Percentiles rank a stretch among this genome's conserved stretches.
Conservation (phyloP, 1,140 invertebrate genomes). For the Ostrea edulis region DNA sequence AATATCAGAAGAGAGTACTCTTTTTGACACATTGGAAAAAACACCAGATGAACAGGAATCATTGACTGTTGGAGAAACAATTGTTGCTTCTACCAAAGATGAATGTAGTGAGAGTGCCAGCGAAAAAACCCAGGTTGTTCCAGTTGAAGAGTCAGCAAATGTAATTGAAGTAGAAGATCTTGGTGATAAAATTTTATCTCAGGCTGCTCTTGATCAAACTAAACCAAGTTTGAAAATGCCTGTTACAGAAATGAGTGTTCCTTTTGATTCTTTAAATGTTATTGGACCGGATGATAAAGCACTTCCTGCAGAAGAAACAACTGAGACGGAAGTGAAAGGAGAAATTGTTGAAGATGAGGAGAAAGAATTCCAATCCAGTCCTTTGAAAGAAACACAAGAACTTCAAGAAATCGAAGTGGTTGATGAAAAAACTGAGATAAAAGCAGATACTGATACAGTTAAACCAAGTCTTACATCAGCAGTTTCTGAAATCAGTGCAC, state of each 20-base stretch:
- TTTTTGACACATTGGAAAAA: too few relatives aligned
- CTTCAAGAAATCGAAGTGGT: not conserved
- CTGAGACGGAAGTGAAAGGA: not conserved
- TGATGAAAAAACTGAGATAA: not conserved
- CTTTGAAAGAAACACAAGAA: not conserved
- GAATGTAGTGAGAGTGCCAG: too few relatives aligned
- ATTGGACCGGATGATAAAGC: not conserved
- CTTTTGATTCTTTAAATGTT: not conserved
- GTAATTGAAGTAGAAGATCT: too few relatives aligned
- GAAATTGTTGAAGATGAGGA: not conserved
- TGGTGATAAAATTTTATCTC: too few relatives aligned
- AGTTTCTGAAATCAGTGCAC: not conserved
- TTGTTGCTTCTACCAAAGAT: too few relatives aligned
- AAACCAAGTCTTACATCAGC: not conserved
- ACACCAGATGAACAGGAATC: too few relatives aligned
- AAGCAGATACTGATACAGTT: not conserved
- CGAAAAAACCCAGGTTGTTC: too few relatives aligned
- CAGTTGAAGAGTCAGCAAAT: too few relatives aligned
- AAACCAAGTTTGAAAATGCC: not conserved
- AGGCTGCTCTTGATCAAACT: too few relatives aligned
- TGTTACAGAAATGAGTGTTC: not conserved
- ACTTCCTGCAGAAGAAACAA: not conserved
- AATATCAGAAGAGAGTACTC: too few relatives aligned
- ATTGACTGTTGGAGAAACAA: too few relatives aligned
- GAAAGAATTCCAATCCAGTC: not conserved